phyloP scores from a whole-genome alignment of 2,113 vertebrate genomes.

The Ameiurus melas region DNA sequence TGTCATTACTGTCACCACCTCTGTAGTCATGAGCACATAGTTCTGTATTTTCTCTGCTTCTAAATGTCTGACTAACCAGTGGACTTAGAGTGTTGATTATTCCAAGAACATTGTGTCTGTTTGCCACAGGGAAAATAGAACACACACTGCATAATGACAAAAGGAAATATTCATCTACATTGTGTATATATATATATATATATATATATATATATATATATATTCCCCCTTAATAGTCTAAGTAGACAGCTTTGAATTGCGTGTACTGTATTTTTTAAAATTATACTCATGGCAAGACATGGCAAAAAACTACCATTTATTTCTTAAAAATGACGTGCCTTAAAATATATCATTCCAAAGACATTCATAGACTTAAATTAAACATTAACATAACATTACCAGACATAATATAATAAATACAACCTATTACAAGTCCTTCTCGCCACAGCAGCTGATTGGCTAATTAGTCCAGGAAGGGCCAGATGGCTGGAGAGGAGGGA shows the following conservation, averaged over 20 bases:
- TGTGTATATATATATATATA: not conserved
- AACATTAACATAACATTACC: not conserved
- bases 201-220: no score
- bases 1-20: constrained; percentile 11
- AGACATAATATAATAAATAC: constrained; percentile 13
- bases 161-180: not conserved
- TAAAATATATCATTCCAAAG: not conserved
- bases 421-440: constrained; percentile 35
- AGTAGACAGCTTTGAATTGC: not conserved
- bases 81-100: constrained; percentile 9
- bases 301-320: not conserved
- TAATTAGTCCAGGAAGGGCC: constrained; percentile 59
- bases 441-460: constrained; percentile 47
- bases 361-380: not conserved
- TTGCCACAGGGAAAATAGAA: not conserved
- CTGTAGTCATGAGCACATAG: constrained; percentile 12
- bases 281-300: not conserved
- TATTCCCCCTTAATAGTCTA: not conserved
- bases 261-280: not conserved
- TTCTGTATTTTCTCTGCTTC: not conserved
- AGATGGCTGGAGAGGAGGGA: constrained; percentile 65
- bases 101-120: constrained; percentile 15
- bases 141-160: constrained; percentile 12
- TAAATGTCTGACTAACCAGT: constrained; percentile 18
- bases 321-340: not conserved